These are phyloP conservation scores for Lobophora halterata DNA, from an alignment of 2,888 invertebrate genomes.

Conservation along the genomic window DNA sequence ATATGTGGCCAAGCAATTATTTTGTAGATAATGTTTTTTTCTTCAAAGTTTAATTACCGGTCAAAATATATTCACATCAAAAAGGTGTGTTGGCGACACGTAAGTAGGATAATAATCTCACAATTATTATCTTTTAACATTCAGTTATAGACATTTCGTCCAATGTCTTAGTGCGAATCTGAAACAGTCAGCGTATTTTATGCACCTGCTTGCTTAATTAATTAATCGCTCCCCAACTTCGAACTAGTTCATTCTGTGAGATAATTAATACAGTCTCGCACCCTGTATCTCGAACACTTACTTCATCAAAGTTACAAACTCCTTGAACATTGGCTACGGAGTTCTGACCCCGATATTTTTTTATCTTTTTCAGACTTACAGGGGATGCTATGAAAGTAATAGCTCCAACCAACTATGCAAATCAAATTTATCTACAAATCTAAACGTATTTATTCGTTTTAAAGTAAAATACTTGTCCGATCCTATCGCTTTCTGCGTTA, in stretches of 20 bases:
- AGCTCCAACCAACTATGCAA: no score
- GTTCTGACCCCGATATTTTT: no score
- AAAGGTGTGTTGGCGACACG: no score
- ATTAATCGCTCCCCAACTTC: slow-evolving; percentile 46
- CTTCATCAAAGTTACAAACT: slow-evolving; percentile 24
- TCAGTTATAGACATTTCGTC: background rate
- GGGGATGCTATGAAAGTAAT: no score
- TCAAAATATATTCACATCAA: no score
- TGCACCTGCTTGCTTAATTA: slow-evolving; percentile 56
- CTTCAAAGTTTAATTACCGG: no score
- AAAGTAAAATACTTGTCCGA: no score
- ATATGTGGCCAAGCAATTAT: slow-evolving; percentile 58
- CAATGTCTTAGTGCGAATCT: slow-evolving; percentile 6
- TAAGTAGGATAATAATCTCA: no score
- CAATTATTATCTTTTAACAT: no score
- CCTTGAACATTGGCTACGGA: slow-evolving; percentile 13
- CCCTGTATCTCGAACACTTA: slow-evolving; percentile 19
- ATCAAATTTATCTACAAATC: no score
- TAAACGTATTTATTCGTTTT: no score
- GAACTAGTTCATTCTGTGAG: slow-evolving; percentile 38
- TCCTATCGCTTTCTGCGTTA: no score
- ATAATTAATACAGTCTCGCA: slow-evolving; percentile 38
- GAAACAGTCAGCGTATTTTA: slow-evolving; percentile 30
- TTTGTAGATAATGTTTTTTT: slow-evolving; percentile 39
- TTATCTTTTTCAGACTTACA: background rate